Evolutionary conservation across 1,140 invertebrate genomes (phyloP).

Genomic region (Drosophila mauritiana): DNA sequence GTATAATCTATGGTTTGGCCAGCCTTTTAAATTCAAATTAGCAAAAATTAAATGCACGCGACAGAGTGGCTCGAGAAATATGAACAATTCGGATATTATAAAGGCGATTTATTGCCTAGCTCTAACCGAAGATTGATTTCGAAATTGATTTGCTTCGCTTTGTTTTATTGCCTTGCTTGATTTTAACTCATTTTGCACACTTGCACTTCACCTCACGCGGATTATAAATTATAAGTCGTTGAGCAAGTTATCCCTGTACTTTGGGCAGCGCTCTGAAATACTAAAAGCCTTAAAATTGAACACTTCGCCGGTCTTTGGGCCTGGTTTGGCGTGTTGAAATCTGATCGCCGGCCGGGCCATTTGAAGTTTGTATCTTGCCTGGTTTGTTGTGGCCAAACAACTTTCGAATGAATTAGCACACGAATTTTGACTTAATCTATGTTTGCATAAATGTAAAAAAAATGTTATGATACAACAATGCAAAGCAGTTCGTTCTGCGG

Average conservation of each 20-base stretch:
- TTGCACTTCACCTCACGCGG: conserved; percentile 23
- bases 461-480: conserved; percentile 37
- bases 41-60: conserved; percentile 75
- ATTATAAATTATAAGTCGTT: conserved; percentile 33
- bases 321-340: conserved; percentile 46
- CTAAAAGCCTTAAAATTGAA: background rate
- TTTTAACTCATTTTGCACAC: conserved; percentile 43
- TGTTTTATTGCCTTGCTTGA: conserved; percentile 9
- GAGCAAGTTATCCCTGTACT: conserved; percentile 33
- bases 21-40: conserved; percentile 83
- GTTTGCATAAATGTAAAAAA: conserved; percentile 47
- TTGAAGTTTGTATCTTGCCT: conserved; percentile 49
- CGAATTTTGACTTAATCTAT: conserved; percentile 56
- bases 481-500: conserved; percentile 65
- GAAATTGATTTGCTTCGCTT: conserved; percentile 31
- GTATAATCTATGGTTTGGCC: conserved; percentile 74
- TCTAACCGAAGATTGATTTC: conserved; percentile 49
- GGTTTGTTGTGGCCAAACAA: conserved; percentile 56
- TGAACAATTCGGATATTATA: conserved; percentile 40
- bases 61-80: conserved; percentile 42
- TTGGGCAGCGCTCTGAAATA: background rate
- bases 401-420: conserved; percentile 70
- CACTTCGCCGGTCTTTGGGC: conserved; percentile 1
- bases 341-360: conserved; percentile 45
- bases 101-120: conserved; percentile 45